A percentile compares a stretch with the other conserved stretches of the same genome.
Conservation (phyloP, 2,888 invertebrate species). For the Cataglyphis albicans region DNA sequence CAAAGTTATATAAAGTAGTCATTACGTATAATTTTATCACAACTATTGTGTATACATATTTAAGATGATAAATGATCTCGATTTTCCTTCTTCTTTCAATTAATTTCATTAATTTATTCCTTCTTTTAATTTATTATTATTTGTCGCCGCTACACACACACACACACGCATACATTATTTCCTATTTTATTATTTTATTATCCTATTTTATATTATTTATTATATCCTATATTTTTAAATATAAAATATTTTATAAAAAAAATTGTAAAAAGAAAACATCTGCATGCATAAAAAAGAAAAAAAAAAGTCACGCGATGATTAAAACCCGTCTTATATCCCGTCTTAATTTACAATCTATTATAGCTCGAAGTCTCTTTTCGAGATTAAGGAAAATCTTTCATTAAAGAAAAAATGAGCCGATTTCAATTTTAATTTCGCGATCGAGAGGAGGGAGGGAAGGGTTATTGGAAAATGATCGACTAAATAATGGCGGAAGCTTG, state of each 20-base stretch:
- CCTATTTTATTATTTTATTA: not conserved
- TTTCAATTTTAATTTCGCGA: not conserved
- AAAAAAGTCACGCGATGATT: not conserved
- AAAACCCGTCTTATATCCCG: not conserved
- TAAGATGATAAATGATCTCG: not conserved
- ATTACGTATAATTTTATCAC: not conserved
- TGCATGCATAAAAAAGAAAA: not conserved
- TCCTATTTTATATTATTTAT: no score
- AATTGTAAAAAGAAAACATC: not conserved
- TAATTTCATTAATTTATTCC: not conserved
- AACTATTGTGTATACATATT: not conserved
- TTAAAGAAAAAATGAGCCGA: not conserved
- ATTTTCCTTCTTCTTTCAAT: not conserved
- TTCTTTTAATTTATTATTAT: not conserved
- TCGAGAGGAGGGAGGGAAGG: not conserved
- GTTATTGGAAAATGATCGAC: constrained; percentile 32
- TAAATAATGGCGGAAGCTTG: constrained; percentile 29
- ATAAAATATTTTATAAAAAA: not conserved
- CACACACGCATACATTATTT: not conserved
- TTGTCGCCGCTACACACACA: not conserved
- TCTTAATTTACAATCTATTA: not conserved
- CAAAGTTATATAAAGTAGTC: not conserved
- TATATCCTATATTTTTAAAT: not conserved
- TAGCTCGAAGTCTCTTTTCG: not conserved
- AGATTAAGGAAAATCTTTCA: not conserved